A percentile compares a stretch with the other conserved stretches of the same genome.
phyloP scores from a whole-genome alignment of 35 echinoderm and acorn worm species.

The Amphiura filiformis region DNA sequence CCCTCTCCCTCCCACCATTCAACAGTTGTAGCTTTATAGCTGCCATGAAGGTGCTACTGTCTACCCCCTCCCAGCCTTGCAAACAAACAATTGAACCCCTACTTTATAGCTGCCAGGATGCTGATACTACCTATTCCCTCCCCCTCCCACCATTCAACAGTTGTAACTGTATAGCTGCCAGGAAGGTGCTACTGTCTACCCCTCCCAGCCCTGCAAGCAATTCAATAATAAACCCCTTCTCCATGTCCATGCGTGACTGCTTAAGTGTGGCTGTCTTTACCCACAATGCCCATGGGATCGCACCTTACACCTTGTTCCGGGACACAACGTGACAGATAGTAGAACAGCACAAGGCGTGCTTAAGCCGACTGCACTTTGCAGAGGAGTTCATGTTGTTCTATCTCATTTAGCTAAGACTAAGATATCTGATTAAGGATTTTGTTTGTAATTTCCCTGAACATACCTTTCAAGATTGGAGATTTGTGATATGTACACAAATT shows the following conservation, averaged over 20 bases:
- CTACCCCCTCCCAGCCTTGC: too few species aligned
- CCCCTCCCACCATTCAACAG: too few species aligned
- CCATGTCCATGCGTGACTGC: neutral
- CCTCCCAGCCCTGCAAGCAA: too few species aligned
- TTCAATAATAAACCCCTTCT: too few species aligned
- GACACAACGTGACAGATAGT: neutral
- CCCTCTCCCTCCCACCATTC: too few species aligned
- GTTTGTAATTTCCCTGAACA: neutral
- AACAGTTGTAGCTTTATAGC: too few species aligned
- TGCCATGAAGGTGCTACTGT: too few species aligned
- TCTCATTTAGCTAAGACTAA: slow-evolving; percentile 11
- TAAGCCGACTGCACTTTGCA: neutral
- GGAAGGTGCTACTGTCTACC: too few species aligned
- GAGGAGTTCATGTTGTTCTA: neutral
- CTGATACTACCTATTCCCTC: too few species aligned
- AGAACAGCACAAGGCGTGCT: neutral
- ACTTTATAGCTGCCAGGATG: too few species aligned
- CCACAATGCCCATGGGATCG: neutral
- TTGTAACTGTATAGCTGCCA: too few species aligned
- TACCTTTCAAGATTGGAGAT: neutral
- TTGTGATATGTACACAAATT: neutral
- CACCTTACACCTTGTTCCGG: slow-evolving; percentile 10
- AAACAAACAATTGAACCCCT: too few species aligned
- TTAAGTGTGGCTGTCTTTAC: neutral
- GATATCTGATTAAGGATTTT: slow-evolving; percentile 1